Evolutionary conservation across 2,113 vertebrate genomes (phyloP), one percentile per base, ranked within the genome.

Genomic region (Nerophis lumbriciformis): DNA sequence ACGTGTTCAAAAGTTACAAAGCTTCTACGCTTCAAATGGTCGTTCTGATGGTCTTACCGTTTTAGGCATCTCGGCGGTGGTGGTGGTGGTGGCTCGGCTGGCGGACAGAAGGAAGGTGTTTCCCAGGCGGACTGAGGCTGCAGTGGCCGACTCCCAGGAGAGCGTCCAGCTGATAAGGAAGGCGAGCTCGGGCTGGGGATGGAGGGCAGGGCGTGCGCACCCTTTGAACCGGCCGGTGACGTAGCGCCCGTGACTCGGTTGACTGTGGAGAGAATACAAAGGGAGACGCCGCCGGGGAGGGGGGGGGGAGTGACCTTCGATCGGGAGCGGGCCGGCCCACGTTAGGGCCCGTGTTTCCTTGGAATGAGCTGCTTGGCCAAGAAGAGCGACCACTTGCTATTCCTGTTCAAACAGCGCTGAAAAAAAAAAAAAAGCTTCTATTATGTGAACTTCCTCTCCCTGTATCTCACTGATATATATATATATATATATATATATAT

Each of bases 51-150:
- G 3, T 50, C 92, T 91, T 84, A 95, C 94, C 54, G 88, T 92
- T 80, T 93, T 94, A 19, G 94, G 93, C 94, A 95, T 95, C 63
- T 85, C 91, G 78, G 77, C 70, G 65, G 19, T 7, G 59, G 58
- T 61, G 16, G 19, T 57, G 68, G 67, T 44, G 59, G 52, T 6
- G 3, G 66, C 61, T 75, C 72, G 49, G 71, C 50, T 21, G 4
- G 38, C 11, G 21, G 39, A 4, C 19, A 39, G 55, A 57, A 70
- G 72, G 51, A 70, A 61, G 48, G 69, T 45, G 72, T 60, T 78
- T 79, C 68, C 79, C 72, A 72, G 76, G 58, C 58, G 55, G 77
- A 68, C 16, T 11, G 65, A 74, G 71, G 69, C 62, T 76, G 75
- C 76, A 81, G 81, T 86, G 79, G 65, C 53, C 61, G 42, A 70